These are phyloP conservation scores for Caenorhabditis angaria DNA, from an alignment of 2,888 invertebrate genomes.

Conservation along the genomic window DNA sequence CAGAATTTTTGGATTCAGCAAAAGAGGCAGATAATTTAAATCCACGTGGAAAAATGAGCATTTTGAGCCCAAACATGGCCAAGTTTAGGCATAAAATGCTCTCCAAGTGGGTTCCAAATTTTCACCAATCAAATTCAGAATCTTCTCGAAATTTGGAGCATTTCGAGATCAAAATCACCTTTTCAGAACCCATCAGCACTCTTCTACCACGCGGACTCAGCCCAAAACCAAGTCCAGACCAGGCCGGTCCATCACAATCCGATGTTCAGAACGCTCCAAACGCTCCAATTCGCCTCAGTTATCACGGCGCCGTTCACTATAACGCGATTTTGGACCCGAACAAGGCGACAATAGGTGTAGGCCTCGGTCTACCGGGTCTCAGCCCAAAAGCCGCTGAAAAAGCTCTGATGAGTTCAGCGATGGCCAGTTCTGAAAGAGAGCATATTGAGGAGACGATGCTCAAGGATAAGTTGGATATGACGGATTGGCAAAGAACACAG, in stretches of 20 bases:
- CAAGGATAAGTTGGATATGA: constrained; percentile 86
- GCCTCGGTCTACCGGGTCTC: constrained; percentile 81
- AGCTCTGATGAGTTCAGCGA: constrained; percentile 57
- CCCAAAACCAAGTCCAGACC: not conserved
- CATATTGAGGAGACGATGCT: constrained; percentile 81
- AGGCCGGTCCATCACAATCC: not conserved
- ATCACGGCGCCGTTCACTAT: constrained; percentile 87
- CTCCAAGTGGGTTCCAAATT: no score
- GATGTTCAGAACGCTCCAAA: constrained; percentile 48
- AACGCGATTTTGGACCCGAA: constrained; percentile 87
- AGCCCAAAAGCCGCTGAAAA: constrained; percentile 64
- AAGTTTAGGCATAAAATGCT: no score
- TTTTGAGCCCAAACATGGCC: no score
- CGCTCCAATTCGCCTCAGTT: constrained; percentile 83
- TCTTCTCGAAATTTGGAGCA: no score
- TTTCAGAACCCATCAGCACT: no score
- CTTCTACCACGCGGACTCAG: no score
- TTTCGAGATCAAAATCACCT: no score
- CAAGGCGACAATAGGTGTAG: constrained; percentile 82
- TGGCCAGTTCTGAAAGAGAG: constrained; percentile 51
- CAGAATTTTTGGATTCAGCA: no score
- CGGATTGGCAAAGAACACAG: constrained; percentile 90
- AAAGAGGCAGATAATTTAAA: no score
- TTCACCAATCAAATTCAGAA: no score
- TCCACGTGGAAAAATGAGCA: no score